phyloP scores from a whole-genome alignment of 1,140 invertebrate genomes.

The Harlomillsia oculata region DNA sequence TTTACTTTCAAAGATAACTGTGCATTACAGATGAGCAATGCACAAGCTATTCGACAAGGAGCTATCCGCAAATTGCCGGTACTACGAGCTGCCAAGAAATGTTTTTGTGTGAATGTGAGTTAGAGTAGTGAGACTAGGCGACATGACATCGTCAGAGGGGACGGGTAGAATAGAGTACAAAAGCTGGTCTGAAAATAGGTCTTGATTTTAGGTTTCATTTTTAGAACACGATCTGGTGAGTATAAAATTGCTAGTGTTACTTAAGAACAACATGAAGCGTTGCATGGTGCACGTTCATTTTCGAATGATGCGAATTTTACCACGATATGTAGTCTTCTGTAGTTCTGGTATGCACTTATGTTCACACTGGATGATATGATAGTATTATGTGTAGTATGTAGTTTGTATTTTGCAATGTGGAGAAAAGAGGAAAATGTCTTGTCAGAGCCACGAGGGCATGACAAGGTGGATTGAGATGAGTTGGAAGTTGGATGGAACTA shows the following conservation, averaged over 20 bases:
- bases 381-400: no score
- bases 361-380: no score
- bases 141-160: background rate
- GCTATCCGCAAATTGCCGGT: background rate
- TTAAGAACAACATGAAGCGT: background rate
- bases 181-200: constrained; percentile 29
- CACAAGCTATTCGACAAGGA: background rate
- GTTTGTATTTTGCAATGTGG: no score
- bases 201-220: constrained; percentile 29
- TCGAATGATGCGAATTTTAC: no score
- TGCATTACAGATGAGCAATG: background rate
- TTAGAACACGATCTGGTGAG: constrained; percentile 14
- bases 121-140: background rate
- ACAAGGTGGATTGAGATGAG: no score
- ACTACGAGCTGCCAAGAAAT: background rate
- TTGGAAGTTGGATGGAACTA: no score
- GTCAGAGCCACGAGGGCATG: no score
- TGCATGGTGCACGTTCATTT: no score
- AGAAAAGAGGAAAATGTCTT: no score
- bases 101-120: background rate
- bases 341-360: no score
- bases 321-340: no score
- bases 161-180: constrained; percentile 13
- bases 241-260: background rate
- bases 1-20: background rate